Evolutionary conservation across 1,140 invertebrate genomes (phyloP), one percentile per base, ranked within the genome.

Genomic region (Brachionus plicatilis): DNA sequence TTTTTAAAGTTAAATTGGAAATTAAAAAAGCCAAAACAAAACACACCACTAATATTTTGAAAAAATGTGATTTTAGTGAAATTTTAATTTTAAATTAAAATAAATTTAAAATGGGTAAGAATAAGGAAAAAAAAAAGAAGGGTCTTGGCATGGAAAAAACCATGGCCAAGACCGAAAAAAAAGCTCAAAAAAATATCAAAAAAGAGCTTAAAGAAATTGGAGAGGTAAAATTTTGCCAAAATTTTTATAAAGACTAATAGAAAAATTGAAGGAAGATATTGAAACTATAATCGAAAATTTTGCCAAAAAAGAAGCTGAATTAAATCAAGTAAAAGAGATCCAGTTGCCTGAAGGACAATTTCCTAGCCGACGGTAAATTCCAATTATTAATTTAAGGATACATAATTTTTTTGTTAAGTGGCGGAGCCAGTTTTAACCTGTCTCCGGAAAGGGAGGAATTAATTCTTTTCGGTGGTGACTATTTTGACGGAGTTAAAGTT

Each of bases 391-490:
- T 3, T 53, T 17, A 47, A 72, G 8, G 11, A 41, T 12, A 17
- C 14, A 9, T 43, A 43, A 43, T 7, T 11, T 79, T 79, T n/a
- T 33, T 29, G n/a, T 29, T 0, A 56, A 92, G 96, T 88, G 92
- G 94, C 37, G 95, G 94, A 88, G 95, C 95, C 85, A 91, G 93
- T 4, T 90, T 97, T 24, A 92, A 93, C 33, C 88, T 94, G 0
- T 94, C 97, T 90, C 95, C 95, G 33, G 92, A 93, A 85, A 94
- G 94, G 89, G 94, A 96, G 87, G 95, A 96, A 88, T 89, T 97
- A 2, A 93, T 97, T 83, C 90, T 97, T 88, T 94, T 95, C 90
- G 96, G 95, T 7, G 96, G 96, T 60, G 95, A 97, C 90, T 96
- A 94, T 88, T 94, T 93, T 88, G 94, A 96, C 92, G 95, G 95